Evolutionary conservation across 2,113 vertebrate genomes (phyloP), one percentile per base, ranked within the genome.

Genomic region (Xenus cinereus): DNA sequence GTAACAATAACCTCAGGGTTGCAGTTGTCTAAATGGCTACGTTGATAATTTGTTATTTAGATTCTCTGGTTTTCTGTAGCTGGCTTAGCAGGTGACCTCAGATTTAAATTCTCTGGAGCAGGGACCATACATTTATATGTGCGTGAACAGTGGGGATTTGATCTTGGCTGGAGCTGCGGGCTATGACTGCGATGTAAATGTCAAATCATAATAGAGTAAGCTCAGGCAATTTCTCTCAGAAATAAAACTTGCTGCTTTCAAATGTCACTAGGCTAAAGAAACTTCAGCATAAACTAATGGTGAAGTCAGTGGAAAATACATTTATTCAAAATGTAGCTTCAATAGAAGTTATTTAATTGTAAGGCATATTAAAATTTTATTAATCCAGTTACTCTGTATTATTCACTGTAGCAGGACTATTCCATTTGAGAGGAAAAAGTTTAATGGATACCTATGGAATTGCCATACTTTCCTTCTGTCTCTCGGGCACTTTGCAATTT

Each of bases 241-340:
- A 95, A 89, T 96, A 95, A 95, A 96, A 95, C 94, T 96, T 76
- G 41, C 92, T 84, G 53, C 30, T 95, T 96, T 96, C 66, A 95
- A 97, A 96, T 93, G 94, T 95, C 88, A 95, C 69, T 35, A 89
- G 94, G 86, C 88, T 96, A 93, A 91, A 87, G 86, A 97, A 97
- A 91, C 86, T 91, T 95, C 54, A 81, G 54, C 50, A 50, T 90
- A 91, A 91, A 87, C 39, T 39, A 67, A 64, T 75, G 87, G 51
- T 60, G 51, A 91, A 94, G 68, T 92, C 62, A 53, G 86, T 76
- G 62, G 53, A 85, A 93, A 91, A 96, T 88, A 46, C 10, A 27
- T 84, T 92, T 92, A 79, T 92, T 32, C 77, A 76, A 72, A 89
- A 69, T 30, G 10, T 82, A 76, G 11, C 20, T 87, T 89, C 63